These are phyloP conservation scores for Catagonus wagneri DNA, from an alignment of 2,113 vertebrate genomes.

Conservation along the genomic window DNA sequence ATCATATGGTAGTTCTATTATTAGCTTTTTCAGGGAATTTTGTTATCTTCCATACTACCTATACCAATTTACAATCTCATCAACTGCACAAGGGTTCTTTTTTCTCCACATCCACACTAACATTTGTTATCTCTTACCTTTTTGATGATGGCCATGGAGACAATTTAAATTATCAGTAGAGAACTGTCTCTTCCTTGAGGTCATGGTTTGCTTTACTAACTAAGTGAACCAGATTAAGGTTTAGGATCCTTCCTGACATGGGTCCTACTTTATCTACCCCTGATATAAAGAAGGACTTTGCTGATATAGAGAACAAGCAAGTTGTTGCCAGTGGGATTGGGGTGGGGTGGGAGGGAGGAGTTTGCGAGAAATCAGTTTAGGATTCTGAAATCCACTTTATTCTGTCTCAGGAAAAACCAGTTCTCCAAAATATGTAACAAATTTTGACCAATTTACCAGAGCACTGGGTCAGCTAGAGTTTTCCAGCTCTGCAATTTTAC, in stretches of 20 bases:
- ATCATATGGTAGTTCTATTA: not conserved
- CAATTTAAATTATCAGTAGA: not conserved
- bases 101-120: not conserved
- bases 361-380: not conserved
- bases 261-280: not conserved
- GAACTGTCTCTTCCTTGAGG: not conserved
- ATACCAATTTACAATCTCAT: not conserved
- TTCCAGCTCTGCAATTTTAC: constrained; percentile 64
- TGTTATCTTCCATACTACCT: not conserved
- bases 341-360: not conserved
- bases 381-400: constrained; percentile 14
- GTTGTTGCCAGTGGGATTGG: no score
- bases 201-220: not conserved
- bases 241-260: not conserved
- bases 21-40: not conserved
- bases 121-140: not conserved
- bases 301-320: not conserved
- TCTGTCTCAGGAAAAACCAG: constrained; percentile 24
- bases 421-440: constrained; percentile 43
- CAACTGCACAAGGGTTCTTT: not conserved
- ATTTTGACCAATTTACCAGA: constrained; percentile 58
- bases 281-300: not conserved
- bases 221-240: not conserved
- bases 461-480: constrained; percentile 56
- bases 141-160: not conserved